phyloP scores from a whole-genome alignment of 2,888 invertebrate genomes.

The Lasioglossum oenotherae region DNA sequence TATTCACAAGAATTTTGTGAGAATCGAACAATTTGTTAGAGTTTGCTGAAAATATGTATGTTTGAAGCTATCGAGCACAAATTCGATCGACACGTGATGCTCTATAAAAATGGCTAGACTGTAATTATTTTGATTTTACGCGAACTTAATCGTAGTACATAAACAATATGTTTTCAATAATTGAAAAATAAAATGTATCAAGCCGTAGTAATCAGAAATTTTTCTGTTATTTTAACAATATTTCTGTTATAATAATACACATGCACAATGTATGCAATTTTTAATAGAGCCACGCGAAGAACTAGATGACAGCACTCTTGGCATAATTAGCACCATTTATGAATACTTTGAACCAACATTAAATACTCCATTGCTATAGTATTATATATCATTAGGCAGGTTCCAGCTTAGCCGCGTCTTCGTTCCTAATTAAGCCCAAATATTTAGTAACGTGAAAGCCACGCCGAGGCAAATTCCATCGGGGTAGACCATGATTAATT shows the following conservation, averaged over 20 bases:
- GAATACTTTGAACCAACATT: background rate
- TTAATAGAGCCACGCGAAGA: background rate
- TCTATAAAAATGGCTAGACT: background rate
- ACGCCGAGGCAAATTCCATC: constrained; percentile 47
- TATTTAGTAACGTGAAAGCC: constrained; percentile 39
- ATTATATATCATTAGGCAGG: background rate
- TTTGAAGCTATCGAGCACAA: background rate
- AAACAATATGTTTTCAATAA: too few species aligned
- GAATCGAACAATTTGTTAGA: background rate
- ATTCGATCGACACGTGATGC: background rate
- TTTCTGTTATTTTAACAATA: background rate
- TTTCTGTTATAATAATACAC: background rate
- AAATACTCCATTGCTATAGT: background rate
- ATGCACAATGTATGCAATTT: background rate
- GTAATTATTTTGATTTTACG: background rate
- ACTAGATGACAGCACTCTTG: background rate
- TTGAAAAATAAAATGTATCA: background rate
- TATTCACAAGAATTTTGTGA: background rate
- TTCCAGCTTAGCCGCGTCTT: background rate
- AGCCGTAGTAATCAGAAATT: background rate
- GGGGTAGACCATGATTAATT: constrained; percentile 55
- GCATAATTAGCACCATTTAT: background rate
- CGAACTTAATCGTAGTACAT: background rate
- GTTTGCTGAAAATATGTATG: background rate
- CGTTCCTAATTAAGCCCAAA: constrained; percentile 59